These are phyloP conservation scores for Tipula unca DNA, from an alignment of 2,888 invertebrate species.

Conservation along the genomic window DNA sequence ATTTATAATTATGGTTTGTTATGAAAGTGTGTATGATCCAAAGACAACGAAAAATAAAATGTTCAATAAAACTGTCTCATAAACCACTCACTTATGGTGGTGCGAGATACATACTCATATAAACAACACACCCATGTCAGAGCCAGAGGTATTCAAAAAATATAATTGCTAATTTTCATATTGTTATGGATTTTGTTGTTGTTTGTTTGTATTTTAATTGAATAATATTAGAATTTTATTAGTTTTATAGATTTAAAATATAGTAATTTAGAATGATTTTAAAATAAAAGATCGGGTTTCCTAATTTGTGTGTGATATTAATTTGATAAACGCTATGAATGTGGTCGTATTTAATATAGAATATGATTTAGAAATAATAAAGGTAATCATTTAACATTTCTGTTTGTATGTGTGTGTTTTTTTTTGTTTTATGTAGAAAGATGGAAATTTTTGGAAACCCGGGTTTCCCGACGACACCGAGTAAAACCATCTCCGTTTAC, in stretches of 20 bases:
- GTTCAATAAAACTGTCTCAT: background rate
- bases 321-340: background rate
- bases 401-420: no score
- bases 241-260: background rate
- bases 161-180: background rate
- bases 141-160: background rate
- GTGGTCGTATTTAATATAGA: no score
- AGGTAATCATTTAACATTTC: no score
- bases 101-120: background rate
- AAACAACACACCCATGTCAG: conserved; percentile 1
- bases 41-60: background rate
- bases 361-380: no score
- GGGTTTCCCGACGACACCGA: no score
- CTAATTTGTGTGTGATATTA: background rate
- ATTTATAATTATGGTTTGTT: background rate
- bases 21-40: background rate
- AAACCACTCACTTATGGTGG: background rate
- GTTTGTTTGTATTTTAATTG: background rate
- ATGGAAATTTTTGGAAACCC: no score
- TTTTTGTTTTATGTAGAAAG: no score
- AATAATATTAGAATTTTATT: background rate
- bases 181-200: background rate
- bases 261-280: background rate
- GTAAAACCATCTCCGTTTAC: no score
- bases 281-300: background rate